phyloP scores from a whole-genome alignment of 2,113 vertebrate genomes.

The Isurus oxyrinchus region DNA sequence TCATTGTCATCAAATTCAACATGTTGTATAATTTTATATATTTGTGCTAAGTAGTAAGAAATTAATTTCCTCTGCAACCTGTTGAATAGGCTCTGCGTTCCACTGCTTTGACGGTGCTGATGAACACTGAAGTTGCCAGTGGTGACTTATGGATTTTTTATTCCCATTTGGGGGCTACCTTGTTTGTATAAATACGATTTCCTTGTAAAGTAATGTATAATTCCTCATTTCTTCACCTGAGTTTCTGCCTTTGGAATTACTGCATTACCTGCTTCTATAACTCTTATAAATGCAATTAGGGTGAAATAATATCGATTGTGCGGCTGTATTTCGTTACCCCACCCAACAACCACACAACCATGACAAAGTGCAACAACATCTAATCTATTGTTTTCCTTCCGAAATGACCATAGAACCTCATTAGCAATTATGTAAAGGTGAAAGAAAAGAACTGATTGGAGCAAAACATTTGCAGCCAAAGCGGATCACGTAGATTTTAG shows the following conservation, averaged over 20 bases:
- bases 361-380: neutral
- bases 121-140: neutral
- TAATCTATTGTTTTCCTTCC: neutral
- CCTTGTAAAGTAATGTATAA: neutral
- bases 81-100: neutral
- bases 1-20: neutral
- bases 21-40: neutral
- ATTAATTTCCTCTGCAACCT: neutral
- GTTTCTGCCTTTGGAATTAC: neutral
- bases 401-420: neutral
- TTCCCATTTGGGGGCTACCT: neutral
- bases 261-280: neutral
- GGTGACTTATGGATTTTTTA: neutral
- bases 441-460: neutral
- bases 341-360: neutral
- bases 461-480: neutral
- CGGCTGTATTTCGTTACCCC: neutral
- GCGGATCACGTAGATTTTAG: neutral
- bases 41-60: neutral
- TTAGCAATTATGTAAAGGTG: neutral
- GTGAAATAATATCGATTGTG: neutral
- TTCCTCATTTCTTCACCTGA: neutral
- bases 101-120: neutral
- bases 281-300: neutral
- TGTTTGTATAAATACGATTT: neutral